Conservation (phyloP, 2,113 vertebrate genomes). For the Acrocephalus arundinaceus region DNA sequence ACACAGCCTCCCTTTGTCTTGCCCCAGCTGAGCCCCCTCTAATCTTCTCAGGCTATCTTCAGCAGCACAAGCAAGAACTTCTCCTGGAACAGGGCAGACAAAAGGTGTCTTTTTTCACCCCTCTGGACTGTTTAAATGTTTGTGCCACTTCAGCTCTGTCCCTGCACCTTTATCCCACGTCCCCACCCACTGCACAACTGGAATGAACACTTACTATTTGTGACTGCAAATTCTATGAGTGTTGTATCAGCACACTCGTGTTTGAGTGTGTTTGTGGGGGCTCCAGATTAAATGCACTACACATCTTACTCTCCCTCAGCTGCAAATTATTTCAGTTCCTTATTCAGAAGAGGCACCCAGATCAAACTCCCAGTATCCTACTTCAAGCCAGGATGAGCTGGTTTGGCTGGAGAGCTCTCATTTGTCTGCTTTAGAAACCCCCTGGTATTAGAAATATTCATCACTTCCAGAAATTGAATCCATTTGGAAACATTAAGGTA, state of each 20-base stretch:
- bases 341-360: background rate
- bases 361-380: background rate
- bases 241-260: background rate
- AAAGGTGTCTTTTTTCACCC: constrained; percentile 66
- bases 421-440: background rate
- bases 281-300: background rate
- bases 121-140: constrained; percentile 63
- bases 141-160: constrained; percentile 34
- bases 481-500: background rate
- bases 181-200: background rate
- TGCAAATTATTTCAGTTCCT: background rate
- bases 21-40: constrained; percentile 48
- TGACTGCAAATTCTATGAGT: background rate
- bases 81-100: constrained; percentile 53
- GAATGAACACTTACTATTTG: background rate
- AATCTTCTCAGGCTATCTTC: constrained; percentile 73
- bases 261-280: background rate
- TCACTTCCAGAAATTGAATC: background rate
- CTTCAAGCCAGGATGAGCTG: background rate
- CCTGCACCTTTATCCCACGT: constrained; percentile 3
- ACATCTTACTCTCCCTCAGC: background rate
- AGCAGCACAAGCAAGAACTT: constrained; percentile 62
- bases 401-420: background rate
- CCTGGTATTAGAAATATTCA: background rate
- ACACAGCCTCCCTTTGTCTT: constrained; percentile 75